phyloP scores from a whole-genome alignment of 2,797 vertebrate species.

The Premnoplex brunnescens region DNA sequence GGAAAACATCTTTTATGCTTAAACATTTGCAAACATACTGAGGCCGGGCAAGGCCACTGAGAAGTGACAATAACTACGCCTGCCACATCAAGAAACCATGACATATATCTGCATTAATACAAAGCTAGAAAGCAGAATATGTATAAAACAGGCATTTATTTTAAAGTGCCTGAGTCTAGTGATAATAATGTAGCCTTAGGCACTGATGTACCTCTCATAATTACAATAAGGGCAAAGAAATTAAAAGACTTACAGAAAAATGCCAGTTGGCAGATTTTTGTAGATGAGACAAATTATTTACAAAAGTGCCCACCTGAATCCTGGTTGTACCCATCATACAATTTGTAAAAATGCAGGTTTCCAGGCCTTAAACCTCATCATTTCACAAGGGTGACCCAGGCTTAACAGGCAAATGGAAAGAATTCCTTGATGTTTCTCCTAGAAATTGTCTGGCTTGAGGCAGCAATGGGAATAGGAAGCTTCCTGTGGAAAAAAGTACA shows the following conservation, averaged over 20 bases:
- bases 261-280: background rate
- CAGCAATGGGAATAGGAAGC: background rate
- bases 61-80: background rate
- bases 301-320: background rate
- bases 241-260: background rate
- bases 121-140: background rate
- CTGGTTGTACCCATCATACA: fast-evolving
- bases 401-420: background rate
- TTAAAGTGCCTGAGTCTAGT: background rate
- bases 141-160: background rate
- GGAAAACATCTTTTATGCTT: slow-evolving; percentile 68
- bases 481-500: background rate
- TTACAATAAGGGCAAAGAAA: background rate
- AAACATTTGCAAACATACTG: slow-evolving; percentile 47
- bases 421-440: background rate
- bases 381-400: background rate
- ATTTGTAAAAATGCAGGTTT: background rate
- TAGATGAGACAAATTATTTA: background rate
- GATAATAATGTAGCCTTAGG: background rate
- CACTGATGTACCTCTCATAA: background rate
- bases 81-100: background rate
- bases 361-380: background rate
- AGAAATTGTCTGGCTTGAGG: background rate
- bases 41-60: background rate
- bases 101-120: background rate